A percentile compares a stretch with the other conserved stretches of the same genome.
These are phyloP conservation scores for Chelmon rostratus DNA, from an alignment of 2,797 vertebrate species.

Conservation along the genomic window DNA sequence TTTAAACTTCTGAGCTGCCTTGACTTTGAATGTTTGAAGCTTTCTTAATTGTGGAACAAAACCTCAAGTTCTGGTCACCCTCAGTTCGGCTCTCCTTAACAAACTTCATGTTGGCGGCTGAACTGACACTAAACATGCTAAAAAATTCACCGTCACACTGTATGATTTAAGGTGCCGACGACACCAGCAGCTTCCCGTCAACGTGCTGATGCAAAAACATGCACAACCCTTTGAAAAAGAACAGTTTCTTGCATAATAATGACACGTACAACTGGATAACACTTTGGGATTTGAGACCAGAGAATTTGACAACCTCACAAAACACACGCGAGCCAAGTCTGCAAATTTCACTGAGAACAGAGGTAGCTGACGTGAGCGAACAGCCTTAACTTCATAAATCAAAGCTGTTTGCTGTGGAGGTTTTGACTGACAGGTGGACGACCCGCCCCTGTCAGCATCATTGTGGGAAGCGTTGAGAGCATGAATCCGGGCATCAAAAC, in stretches of 20 bases:
- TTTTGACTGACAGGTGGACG: constrained; percentile 39
- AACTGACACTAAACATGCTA: neutral
- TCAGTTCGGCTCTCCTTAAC: no score
- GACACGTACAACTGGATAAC: neutral
- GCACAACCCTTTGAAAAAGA: no score
- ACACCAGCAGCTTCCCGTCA: neutral
- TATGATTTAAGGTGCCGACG: neutral
- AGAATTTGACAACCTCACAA: no score
- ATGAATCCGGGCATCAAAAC: constrained; percentile 32
- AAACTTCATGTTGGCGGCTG: neutral
- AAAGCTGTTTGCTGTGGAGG: neutral
- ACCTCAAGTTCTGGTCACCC: neutral
- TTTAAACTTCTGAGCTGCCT: no score
- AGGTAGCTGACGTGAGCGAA: neutral
- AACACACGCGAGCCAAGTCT: neutral
- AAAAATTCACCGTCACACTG: neutral
- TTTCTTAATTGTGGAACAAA: no score
- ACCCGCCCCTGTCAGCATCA: neutral
- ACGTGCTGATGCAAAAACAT: neutral
- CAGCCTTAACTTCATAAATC: neutral
- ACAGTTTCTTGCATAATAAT: neutral
- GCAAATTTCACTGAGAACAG: neutral
- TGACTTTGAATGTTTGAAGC: no score
- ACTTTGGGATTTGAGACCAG: neutral
- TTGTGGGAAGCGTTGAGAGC: neutral